These are phyloP conservation scores for Thalassaphorura encarpata DNA, from an alignment of 1,140 invertebrate genomes.

Conservation along the genomic window DNA sequence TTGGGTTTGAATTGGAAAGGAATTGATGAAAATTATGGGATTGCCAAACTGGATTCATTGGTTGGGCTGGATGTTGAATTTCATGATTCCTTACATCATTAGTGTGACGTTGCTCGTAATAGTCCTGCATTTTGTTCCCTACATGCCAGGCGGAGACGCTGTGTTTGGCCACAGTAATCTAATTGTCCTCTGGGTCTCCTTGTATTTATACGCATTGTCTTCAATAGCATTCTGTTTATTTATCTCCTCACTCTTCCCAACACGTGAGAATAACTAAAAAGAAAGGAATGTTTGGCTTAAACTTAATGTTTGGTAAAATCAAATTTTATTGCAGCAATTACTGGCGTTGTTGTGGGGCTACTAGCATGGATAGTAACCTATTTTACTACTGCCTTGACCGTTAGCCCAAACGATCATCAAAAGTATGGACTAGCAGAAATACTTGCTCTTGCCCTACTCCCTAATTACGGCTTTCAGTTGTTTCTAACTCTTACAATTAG, in stretches of 20 bases:
- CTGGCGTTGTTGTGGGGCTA: constrained; percentile 25
- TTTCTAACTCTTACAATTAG: too few relatives aligned
- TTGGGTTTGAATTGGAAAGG: too few relatives aligned
- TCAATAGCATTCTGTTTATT: constrained; percentile 29
- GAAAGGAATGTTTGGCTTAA: neutral
- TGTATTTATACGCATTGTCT: constrained; percentile 22
- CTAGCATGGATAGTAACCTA: constrained; percentile 23
- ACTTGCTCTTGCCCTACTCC: constrained; percentile 14
- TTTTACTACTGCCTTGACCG: neutral
- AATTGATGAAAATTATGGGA: constrained; percentile 23
- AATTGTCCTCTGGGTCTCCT: constrained; percentile 24
- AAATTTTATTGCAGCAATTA: constrained; percentile 16
- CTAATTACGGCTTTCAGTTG: constrained; percentile 22
- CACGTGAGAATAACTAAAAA: too few relatives aligned
- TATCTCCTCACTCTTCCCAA: constrained; percentile 26
- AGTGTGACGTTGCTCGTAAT: constrained; percentile 25
- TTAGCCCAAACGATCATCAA: constrained; percentile 11
- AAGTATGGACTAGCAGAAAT: constrained; percentile 11
- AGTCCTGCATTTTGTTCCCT: constrained; percentile 19
- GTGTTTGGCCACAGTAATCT: constrained; percentile 23
- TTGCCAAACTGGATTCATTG: constrained; percentile 28
- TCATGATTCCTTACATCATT: constrained; percentile 17
- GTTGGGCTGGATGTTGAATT: constrained; percentile 32
- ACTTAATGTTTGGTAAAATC: neutral
- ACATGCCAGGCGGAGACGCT: constrained; percentile 15